phyloP scores from a whole-genome alignment of 2,888 invertebrate species.

The Temnothorax ravouxi region DNA sequence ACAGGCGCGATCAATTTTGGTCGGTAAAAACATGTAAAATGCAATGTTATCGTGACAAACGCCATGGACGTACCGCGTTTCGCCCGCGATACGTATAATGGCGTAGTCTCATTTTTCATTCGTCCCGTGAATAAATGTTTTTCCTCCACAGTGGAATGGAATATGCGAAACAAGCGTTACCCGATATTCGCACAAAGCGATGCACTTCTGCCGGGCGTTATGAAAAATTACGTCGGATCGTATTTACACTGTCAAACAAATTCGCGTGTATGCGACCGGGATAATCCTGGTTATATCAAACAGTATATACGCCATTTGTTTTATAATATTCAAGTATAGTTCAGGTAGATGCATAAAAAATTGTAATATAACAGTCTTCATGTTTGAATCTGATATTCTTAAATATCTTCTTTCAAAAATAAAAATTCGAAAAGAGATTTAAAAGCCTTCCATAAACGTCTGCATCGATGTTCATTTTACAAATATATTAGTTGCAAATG shows the following conservation, averaged over 20 bases:
- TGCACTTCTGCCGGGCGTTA: slow-evolving; percentile 56
- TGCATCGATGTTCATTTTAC: not conserved
- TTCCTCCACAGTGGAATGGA: slow-evolving; percentile 51
- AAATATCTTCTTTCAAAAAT: not conserved
- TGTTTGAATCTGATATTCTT: not conserved
- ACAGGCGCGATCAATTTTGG: slow-evolving; percentile 42
- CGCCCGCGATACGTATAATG: slow-evolving; percentile 46
- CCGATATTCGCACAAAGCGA: slow-evolving; percentile 57
- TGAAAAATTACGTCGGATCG: slow-evolving; percentile 56
- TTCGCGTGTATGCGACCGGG: slow-evolving; percentile 41
- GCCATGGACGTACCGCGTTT: slow-evolving; percentile 30
- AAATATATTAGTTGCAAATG: not conserved
- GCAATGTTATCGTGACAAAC: slow-evolving; percentile 53
- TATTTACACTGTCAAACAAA: slow-evolving; percentile 58
- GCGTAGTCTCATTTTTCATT: slow-evolving; percentile 56
- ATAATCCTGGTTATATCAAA: slow-evolving; percentile 34
- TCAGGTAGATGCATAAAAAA: not conserved
- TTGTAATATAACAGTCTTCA: no score
- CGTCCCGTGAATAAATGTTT: slow-evolving; percentile 52
- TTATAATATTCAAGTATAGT: slow-evolving; percentile 17
- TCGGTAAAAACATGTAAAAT: slow-evolving; percentile 51
- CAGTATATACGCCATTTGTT: not conserved
- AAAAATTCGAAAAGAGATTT: not conserved
- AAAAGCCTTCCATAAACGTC: not conserved
- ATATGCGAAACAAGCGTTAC: slow-evolving; percentile 58